Base-by-base conservation (phyloP, 2,888 invertebrate genomes). In the Synergus umbraculus region DNA sequence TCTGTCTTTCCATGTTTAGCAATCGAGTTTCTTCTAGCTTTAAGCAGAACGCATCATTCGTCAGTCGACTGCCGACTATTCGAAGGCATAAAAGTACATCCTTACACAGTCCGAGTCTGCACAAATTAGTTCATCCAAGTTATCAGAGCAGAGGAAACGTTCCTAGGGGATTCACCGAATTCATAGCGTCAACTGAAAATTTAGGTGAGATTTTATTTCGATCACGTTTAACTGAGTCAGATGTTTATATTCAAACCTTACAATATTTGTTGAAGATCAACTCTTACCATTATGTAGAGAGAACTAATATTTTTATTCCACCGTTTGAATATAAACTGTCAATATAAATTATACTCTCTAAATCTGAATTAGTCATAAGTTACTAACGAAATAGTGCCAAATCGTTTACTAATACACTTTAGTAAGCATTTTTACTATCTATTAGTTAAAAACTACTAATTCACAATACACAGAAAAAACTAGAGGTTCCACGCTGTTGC, bases 41-140 rank as follows among this genome's bases (percentile, higher is more conserved):
- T 94, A 97, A 97, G 94, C 97, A 97, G 94, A 97, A 97, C 93
- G 96, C 97, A 87, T 97, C 97, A 79, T 98, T 98, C 93, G 97
- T 97, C 92, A 97, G 97, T 90, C 95, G 97, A 87, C 94, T 97
- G 93, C 97, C 97, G 88, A 97, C 97, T 84, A 97, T 97, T 92
- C 95, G 97, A 82, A 94, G 97, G 64, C 96, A 96, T 93, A 96
- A 96, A 92, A 96, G 96, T 91, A 95, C 96, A 87, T 95, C 96
- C 83, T 94, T 96, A 89, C 96, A 96, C 92, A 95, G 96, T 82
- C 96, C 96, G 65, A 96, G 95, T 86, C 94, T 95, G 87, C 95
- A 94, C 92, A 92, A 92, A 86, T 85, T 90, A 85, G 87, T 88
- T 79, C 93, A 93, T 89, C 94, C 94, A 87, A 94, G 94, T 85